Percentiles rank a stretch among this genome's conserved stretches.
phyloP scores from a whole-genome alignment of 2,113 vertebrate genomes.

The Carlito syrichta region DNA sequence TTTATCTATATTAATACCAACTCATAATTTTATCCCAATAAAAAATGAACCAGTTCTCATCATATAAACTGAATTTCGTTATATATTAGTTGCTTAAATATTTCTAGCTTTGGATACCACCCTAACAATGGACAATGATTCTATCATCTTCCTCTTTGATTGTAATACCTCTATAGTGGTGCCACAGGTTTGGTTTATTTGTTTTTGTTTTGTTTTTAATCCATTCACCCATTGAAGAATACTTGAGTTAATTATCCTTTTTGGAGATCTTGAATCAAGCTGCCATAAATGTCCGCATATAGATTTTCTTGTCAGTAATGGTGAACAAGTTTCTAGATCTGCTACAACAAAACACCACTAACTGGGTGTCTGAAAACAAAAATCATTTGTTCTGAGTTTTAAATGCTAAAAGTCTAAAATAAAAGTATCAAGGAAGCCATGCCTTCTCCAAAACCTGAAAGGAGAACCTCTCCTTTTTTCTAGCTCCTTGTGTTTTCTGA shows the following conservation, averaged over 20 bases:
- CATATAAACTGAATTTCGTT: neutral
- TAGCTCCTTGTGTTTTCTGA: too few species aligned
- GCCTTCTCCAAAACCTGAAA: neutral
- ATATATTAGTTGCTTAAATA: neutral
- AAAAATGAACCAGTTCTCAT: too few species aligned
- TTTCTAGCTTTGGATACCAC: neutral
- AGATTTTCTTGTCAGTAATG: neutral
- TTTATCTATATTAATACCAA: neutral
- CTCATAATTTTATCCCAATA: neutral
- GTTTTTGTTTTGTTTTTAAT: neutral
- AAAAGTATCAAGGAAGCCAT: neutral
- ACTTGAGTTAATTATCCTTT: neutral
- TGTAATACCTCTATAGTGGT: neutral
- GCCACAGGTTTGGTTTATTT: neutral
- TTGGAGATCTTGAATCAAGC: neutral
- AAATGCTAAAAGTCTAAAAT: neutral
- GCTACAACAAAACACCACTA: neutral
- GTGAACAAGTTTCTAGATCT: neutral
- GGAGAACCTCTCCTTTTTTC: neutral
- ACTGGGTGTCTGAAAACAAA: neutral
- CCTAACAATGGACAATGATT: too few species aligned
- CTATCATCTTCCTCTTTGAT: neutral
- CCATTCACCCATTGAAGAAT: neutral
- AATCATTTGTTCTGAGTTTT: too few species aligned
- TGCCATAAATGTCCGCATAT: neutral